Conservation (phyloP, 2,888 invertebrate genomes). For the Fabriciana adippe region DNA sequence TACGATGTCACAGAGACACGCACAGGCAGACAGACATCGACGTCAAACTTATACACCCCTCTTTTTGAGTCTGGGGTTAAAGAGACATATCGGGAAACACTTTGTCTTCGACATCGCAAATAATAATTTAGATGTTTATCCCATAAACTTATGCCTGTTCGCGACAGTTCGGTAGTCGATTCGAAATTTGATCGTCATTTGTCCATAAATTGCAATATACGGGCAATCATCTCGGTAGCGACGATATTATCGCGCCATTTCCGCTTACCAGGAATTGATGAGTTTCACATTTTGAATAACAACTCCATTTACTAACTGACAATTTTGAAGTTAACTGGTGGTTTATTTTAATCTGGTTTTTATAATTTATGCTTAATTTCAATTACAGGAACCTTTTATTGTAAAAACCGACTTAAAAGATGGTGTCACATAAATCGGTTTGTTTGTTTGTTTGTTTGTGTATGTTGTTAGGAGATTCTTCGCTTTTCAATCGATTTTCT, state of each 20-base stretch:
- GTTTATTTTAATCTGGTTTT: background rate
- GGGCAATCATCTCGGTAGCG: conserved; percentile 38
- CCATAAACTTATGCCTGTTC: conserved; percentile 3
- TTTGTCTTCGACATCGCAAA: background rate
- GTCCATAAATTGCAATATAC: conserved; percentile 38
- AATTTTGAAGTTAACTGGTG: background rate
- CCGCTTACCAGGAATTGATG: conserved; percentile 37
- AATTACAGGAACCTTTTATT: too few relatives aligned
- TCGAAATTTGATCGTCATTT: conserved; percentile 35
- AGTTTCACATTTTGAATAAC: conserved; percentile 35
- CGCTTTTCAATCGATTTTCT: too few relatives aligned
- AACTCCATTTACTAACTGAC: conserved; percentile 19
- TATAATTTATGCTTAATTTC: too few relatives aligned
- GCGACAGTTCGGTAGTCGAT: conserved; percentile 19
- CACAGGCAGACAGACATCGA: too few relatives aligned
- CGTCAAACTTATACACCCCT: too few relatives aligned
- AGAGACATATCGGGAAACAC: background rate
- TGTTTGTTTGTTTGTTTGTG: too few relatives aligned
- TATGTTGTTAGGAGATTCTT: too few relatives aligned
- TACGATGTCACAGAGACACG: too few relatives aligned
- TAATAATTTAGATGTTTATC: conserved; percentile 5
- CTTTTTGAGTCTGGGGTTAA: too few relatives aligned
- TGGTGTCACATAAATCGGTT: too few relatives aligned
- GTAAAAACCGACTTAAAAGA: too few relatives aligned
- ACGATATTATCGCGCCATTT: conserved; percentile 36